Conservation (phyloP, 1,140 invertebrate genomes). For the Nixonia krombeini region DNA sequence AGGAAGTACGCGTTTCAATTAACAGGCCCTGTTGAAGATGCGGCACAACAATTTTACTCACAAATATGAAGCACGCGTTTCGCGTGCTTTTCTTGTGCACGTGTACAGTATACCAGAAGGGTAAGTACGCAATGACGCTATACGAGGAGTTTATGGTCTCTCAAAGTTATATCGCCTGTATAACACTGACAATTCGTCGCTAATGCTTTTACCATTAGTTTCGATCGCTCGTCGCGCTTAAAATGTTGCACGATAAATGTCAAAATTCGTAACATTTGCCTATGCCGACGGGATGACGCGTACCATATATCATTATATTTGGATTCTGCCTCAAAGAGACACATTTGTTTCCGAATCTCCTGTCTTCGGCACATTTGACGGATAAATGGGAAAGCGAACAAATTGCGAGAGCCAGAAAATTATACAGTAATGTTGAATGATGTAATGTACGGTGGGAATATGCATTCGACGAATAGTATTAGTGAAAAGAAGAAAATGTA, state of each 20-base stretch:
- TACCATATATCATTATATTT: slow-evolving; percentile 14
- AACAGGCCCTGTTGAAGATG: neutral
- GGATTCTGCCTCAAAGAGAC: neutral
- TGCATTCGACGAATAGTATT: no score
- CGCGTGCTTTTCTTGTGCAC: slow-evolving; percentile 25
- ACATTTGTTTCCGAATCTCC: neutral
- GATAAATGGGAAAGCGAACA: no score
- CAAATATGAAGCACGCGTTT: slow-evolving; percentile 9
- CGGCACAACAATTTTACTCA: slow-evolving; percentile 9
- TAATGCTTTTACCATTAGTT: slow-evolving; percentile 68
- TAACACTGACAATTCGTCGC: slow-evolving; percentile 66
- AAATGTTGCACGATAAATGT: slow-evolving; percentile 46
- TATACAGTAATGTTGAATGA: no score
- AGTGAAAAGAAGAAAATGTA: no score
- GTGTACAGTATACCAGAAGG: slow-evolving; percentile 23
- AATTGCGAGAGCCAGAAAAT: no score
- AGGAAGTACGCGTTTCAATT: neutral
- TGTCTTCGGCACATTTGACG: no score
- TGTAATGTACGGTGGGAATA: no score
- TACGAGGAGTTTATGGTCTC: slow-evolving; percentile 68
- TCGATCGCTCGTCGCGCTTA: slow-evolving; percentile 59
- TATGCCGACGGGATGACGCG: slow-evolving; percentile 12
- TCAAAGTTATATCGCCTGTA: slow-evolving; percentile 68
- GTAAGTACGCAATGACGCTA: slow-evolving; percentile 59
- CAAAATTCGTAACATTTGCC: slow-evolving; percentile 38